These are phyloP conservation scores for Bubo bubo DNA, from an alignment of 2,113 vertebrate species.

Conservation along the genomic window DNA sequence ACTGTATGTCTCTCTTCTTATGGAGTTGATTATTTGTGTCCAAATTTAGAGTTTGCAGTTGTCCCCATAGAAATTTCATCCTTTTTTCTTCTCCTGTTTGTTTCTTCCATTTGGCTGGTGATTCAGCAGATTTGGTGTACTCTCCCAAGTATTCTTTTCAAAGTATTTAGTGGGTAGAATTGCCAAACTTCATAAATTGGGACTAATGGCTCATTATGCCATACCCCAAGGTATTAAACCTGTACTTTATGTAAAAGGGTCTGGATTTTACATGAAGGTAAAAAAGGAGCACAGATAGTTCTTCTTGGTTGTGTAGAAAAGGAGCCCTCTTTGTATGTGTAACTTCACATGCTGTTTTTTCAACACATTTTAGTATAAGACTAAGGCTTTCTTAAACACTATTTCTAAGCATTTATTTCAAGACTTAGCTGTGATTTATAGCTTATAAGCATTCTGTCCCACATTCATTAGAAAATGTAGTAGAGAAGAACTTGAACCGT, in stretches of 20 bases:
- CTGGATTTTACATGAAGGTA: neutral
- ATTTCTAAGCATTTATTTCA: neutral
- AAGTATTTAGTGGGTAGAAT: neutral
- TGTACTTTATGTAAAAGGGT: neutral
- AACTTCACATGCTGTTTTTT: neutral
- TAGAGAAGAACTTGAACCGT: neutral
- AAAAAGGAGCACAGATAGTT: neutral
- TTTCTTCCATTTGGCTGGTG: neutral
- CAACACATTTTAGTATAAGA: neutral
- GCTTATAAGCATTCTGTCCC: neutral
- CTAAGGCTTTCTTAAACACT: neutral
- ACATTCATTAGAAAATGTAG: neutral
- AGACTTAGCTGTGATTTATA: neutral
- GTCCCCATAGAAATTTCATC: neutral
- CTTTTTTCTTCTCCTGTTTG: accelerated
- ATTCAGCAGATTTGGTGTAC: neutral
- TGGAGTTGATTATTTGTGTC: neutral
- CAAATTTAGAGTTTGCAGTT: neutral
- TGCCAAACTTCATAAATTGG: neutral
- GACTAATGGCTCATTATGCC: neutral
- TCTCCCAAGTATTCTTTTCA: neutral
- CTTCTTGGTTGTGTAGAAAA: neutral
- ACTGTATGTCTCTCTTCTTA: neutral
- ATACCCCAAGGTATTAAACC: neutral
- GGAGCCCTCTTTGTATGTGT: neutral